A percentile compares a stretch with the other conserved stretches of the same genome.
Evolutionary conservation across 1,140 invertebrate genomes (phyloP).

Genomic region (Batillaria attramentaria): DNA sequence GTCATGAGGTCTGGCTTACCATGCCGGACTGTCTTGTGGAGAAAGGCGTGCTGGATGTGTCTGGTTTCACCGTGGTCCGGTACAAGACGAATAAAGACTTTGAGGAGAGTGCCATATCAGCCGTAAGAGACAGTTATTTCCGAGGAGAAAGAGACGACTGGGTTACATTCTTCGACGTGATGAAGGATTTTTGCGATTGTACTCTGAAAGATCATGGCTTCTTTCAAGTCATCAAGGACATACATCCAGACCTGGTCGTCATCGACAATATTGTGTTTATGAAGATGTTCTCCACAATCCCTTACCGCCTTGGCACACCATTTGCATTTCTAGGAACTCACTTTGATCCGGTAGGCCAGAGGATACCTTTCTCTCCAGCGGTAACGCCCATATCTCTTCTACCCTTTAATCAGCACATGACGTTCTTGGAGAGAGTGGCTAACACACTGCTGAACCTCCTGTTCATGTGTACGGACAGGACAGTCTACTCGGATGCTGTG

Average conservation of each 20-base stretch:
- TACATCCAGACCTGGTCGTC: constrained; percentile 31
- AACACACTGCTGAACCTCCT: background rate
- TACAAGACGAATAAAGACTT: background rate
- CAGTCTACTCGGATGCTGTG: no score
- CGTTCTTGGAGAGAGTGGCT: constrained; percentile 18
- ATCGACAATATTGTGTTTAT: background rate
- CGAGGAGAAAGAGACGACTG: background rate
- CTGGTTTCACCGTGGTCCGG: background rate
- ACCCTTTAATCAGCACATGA: background rate
- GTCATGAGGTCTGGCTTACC: constrained; percentile 18
- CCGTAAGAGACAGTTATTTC: background rate
- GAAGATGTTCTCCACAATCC: constrained; percentile 24
- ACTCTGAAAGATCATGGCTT: constrained; percentile 25
- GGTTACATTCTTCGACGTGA: background rate
- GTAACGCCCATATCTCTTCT: constrained; percentile 10
- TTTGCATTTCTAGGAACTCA: constrained; percentile 9
- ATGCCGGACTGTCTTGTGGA: constrained; percentile 14
- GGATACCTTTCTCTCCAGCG: constrained; percentile 20
- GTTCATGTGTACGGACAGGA: background rate
- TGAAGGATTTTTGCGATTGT: background rate
- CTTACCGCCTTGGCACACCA: constrained; percentile 32
- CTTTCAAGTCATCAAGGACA: constrained; percentile 9
- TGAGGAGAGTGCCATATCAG: background rate
- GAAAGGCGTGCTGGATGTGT: constrained; percentile 5
- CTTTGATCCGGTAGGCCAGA: background rate